A percentile compares a stretch with the other conserved stretches of the same genome.
These are phyloP conservation scores for Cloeon dipterum DNA, from an alignment of 2,888 invertebrate genomes.

Conservation along the genomic window DNA sequence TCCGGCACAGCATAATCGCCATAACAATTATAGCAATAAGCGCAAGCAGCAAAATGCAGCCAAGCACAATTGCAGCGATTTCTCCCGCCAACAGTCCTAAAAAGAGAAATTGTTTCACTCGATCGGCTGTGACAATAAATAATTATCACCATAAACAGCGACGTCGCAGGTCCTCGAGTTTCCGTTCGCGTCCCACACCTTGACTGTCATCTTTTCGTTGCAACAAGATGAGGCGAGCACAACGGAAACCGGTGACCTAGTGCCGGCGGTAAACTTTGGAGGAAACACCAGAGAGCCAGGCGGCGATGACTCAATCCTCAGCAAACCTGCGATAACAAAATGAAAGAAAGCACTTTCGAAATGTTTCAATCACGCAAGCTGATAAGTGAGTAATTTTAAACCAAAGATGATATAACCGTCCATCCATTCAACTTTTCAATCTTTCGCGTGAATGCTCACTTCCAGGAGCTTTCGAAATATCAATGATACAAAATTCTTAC, in stretches of 20 bases:
- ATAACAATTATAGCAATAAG: constrained; percentile 31
- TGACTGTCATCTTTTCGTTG: constrained; percentile 5
- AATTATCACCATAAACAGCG: neutral
- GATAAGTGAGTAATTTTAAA: too few relatives aligned
- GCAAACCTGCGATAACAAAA: constrained; percentile 11
- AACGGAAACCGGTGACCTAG: constrained; percentile 36
- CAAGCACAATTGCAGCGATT: constrained; percentile 48
- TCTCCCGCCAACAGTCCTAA: constrained; percentile 21
- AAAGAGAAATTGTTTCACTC: too few relatives aligned
- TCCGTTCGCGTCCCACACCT: neutral
- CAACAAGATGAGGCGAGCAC: constrained; percentile 52
- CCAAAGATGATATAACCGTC: too few relatives aligned
- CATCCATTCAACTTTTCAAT: too few relatives aligned
- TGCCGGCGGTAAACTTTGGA: constrained; percentile 38
- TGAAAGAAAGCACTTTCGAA: too few relatives aligned
- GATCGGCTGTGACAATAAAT: too few relatives aligned
- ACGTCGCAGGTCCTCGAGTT: neutral
- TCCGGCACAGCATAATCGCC: constrained; percentile 34
- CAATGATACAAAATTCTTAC: too few relatives aligned
- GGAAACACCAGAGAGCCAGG: constrained; percentile 34
- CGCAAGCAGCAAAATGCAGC: constrained; percentile 32
- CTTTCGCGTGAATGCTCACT: too few relatives aligned
- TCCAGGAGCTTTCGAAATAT: too few relatives aligned
- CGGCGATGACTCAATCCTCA: constrained; percentile 13
- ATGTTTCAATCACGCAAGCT: too few relatives aligned